Conservation (phyloP, 2,113 vertebrate genomes). For the Stictonetta naevosa region DNA sequence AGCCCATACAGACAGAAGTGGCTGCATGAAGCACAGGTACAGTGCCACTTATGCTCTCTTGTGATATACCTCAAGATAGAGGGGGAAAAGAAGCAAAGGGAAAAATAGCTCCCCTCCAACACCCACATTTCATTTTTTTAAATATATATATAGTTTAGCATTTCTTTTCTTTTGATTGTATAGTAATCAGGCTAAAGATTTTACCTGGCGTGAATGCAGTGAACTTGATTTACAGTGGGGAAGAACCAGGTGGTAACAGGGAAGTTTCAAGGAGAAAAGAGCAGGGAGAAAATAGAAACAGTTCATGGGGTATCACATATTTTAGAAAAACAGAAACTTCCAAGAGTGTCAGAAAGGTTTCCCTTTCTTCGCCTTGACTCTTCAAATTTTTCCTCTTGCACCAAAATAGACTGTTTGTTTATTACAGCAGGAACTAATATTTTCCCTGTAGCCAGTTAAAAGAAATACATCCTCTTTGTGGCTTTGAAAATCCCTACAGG, state of each 20-base stretch:
- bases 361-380: not conserved
- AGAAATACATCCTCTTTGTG: slow-evolving; percentile 48
- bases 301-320: not conserved
- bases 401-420: slow-evolving; percentile 53
- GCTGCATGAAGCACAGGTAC: not conserved
- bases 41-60: not conserved
- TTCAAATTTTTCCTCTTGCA: slow-evolving; percentile 8
- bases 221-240: not conserved
- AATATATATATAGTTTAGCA: not conserved
- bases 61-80: not conserved
- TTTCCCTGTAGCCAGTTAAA: slow-evolving; percentile 49
- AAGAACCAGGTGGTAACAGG: not conserved
- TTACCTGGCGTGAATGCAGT: not conserved
- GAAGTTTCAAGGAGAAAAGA: not conserved
- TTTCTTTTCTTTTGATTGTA: not conserved
- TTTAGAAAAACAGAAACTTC: slow-evolving; percentile 26
- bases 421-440: slow-evolving; percentile 50
- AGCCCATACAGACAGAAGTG: not conserved
- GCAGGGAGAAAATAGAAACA: not conserved
- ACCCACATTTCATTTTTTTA: not conserved
- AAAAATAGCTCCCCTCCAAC: fast-evolving
- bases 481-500: slow-evolving; percentile 74
- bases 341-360: not conserved
- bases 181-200: not conserved
- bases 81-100: not conserved